A percentile compares a stretch with the other conserved stretches of the same genome.
Conservation (phyloP, 53 echinoderm and acorn worm genomes). For the Luidia sarsii region DNA sequence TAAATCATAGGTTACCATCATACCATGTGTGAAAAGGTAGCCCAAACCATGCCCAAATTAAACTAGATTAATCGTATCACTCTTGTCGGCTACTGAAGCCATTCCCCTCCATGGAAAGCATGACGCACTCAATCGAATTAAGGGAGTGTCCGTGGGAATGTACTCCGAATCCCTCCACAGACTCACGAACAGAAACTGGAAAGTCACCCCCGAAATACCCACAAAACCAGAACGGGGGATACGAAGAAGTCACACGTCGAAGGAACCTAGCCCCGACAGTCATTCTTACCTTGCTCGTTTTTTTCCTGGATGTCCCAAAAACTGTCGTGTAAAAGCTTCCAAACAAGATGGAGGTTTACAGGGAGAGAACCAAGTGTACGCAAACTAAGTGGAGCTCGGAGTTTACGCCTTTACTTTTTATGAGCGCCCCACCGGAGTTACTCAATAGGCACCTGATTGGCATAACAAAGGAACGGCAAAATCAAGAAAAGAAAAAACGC, state of each 20-base stretch:
- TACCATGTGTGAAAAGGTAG: not conserved
- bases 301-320: no score
- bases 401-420: not conserved
- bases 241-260: no score
- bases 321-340: no score
- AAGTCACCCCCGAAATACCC: no score
- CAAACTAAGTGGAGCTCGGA: not conserved
- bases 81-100: not conserved
- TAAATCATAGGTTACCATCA: not conserved
- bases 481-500: not conserved
- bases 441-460: slow-evolving; percentile 17
- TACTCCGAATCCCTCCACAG: not conserved
- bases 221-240: no score
- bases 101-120: not conserved
- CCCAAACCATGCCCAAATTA: not conserved
- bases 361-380: not conserved
- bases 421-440: not conserved
- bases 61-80: not conserved
- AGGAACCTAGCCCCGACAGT: not conserved
- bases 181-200: no score
- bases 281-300: no score
- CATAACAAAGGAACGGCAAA: slow-evolving; percentile 15
- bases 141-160: not conserved
- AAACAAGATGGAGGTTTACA: not conserved
- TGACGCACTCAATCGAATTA: not conserved